Evolutionary conservation across 2,888 invertebrate genomes (phyloP), one percentile per base, ranked within the genome.

Genomic region (Drosophila falleni): DNA sequence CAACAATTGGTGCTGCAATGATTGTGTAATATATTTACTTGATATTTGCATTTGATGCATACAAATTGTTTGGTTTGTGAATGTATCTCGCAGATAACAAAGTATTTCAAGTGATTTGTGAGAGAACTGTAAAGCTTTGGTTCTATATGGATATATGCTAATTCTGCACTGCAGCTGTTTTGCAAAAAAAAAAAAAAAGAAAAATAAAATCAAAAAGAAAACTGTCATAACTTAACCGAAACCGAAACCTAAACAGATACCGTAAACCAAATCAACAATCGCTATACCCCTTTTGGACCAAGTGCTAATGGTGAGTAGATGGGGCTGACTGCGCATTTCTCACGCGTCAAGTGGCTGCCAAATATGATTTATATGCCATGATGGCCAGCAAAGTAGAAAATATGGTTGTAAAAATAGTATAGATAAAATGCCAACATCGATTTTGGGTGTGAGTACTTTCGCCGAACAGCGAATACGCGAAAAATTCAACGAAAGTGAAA

Each of bases 331-430:
- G 82, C 50, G 75, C 80, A 75, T 78, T 81, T 81, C 81, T 74
- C 81, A 81, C 75, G 80, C 75, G 78, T 78, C 84, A 86, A 86
- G 80, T 88, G 84, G 70, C 78, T 86, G 87, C 86, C 86, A 87
- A 82, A 88, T 71, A 81, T 86, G 86, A 86, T 86, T 86, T 86
- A 86, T 86, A 73, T 72, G 66, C 61, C 66, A 64, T 80, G 72
- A 56, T 56, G 56, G 78, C 61, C 67, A 66, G 72, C 70, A 72
- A 59, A 72, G 74, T 63, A 71, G 56, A 64, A 72, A 78, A 80
- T 87, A 74, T 80, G 81, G 67, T 74, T 69, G 68, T 66, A 64
- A 64, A 81, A 76, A 74, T 73, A 68, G 62, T 69, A 71, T 63
- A 68, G 78, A 69, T 81, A 79, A 79, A 68, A 73, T 63, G 66